Evolutionary conservation across 2,797 vertebrate genomes (phyloP), one percentile per base, ranked within the genome.

Genomic region (Neoniphon sammara): DNA sequence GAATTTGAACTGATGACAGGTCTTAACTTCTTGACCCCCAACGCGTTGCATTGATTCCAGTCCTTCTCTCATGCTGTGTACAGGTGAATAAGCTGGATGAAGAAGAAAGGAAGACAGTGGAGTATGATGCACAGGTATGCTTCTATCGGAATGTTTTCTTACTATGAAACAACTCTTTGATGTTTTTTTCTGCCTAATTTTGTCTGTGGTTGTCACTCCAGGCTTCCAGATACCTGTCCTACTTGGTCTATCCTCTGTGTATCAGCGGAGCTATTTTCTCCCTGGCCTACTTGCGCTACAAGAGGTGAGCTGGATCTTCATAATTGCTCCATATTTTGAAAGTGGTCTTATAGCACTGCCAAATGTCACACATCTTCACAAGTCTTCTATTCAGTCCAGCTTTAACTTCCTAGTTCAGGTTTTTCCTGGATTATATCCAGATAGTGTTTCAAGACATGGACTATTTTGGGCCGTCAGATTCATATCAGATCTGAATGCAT

Each of bases 201-300:
- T 31, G 44, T 77, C 39, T 61, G 11, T 59, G 52, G 0, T 31
- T 80, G 67, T 65, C 68, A 74, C 36, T 2, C 11, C 80, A 99
- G 98, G 97, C 96, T 36, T 96, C 96, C 94, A 96, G 93, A 88
- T 97, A 96, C 81, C 85, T 98, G 91, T 98, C 96, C 9, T 99
- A 97, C 86, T 91, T 98, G 82, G 94, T 99, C 7, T 99, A 96
- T 87, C 97, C 97, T 7, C 87, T 99, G 73, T 99, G 97, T 73
- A 87, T 97, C 66, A 96, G 97, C 47, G 97, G 97, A 25, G 96
- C 96, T 11, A 80, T 91, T 84, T 99, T 99, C 87, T 98, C 97
- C 0, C 92, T 98, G 83, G 91, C 96, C 80, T 98, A 97, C 83
- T 93, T 98, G 75, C 96, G 95, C 62, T 96, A 98, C 65, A 99